Conservation (phyloP, 2,113 vertebrate genomes). For the Smithornis capensis region DNA sequence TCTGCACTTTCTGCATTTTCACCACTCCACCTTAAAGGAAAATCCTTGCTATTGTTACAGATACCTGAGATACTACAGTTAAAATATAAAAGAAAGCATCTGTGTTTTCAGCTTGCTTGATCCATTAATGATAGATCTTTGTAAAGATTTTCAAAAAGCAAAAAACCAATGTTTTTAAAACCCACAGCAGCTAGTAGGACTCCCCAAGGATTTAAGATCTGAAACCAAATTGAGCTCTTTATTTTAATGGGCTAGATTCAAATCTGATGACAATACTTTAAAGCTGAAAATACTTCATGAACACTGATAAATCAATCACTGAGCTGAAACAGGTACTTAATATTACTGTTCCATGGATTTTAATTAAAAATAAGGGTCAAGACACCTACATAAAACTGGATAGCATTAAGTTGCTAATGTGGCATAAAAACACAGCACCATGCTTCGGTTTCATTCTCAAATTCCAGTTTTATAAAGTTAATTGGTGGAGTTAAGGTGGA, state of each 20-base stretch:
- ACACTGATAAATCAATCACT: constrained; percentile 11
- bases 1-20: background rate
- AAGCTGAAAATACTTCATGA: background rate
- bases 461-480: constrained; percentile 1
- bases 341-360: background rate
- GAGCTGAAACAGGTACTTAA: background rate
- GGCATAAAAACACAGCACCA: background rate
- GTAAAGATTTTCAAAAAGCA: background rate
- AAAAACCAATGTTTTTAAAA: background rate
- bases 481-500: background rate
- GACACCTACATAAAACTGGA: background rate
- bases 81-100: background rate
- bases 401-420: background rate
- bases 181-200: background rate
- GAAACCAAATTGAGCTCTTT: background rate
- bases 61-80: background rate
- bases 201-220: background rate
- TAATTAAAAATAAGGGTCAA: constrained; percentile 29
- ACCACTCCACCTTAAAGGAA: background rate
- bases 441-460: background rate
- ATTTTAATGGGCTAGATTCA: background rate
- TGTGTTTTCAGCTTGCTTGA: background rate
- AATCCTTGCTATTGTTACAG: background rate
- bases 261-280: background rate
- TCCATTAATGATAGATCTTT: background rate